A percentile compares a stretch with the other conserved stretches of the same genome.
phyloP scores from a whole-genome alignment of 2,888 invertebrate genomes.

The Automeris io region DNA sequence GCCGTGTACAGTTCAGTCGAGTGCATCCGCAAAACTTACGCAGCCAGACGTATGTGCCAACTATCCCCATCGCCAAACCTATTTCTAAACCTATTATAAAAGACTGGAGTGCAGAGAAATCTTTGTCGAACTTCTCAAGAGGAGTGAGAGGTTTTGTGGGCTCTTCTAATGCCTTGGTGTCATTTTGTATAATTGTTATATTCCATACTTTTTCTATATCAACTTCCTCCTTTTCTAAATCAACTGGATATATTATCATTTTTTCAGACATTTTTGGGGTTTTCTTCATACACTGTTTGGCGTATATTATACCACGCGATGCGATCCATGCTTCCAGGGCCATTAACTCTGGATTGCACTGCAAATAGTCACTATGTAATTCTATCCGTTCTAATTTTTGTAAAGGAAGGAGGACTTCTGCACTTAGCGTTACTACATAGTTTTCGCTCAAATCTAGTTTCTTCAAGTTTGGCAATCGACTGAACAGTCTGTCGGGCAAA shows the following conservation, averaged over 20 bases:
- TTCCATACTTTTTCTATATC: conserved; percentile 62
- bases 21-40: conserved; percentile 48
- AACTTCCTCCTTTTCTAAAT: conserved; percentile 47
- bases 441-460: conserved; percentile 79
- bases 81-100: conserved; percentile 61
- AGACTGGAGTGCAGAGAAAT: conserved; percentile 63
- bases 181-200: conserved; percentile 34
- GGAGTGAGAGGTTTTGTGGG: conserved; percentile 39
- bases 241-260: conserved; percentile 70
- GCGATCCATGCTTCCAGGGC: conserved; percentile 58
- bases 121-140: conserved; percentile 54
- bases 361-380: conserved; percentile 74
- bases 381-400: conserved; percentile 67
- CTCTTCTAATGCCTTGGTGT: conserved; percentile 20
- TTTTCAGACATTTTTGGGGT: conserved; percentile 73
- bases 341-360: conserved; percentile 68
- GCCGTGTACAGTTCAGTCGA: conserved; percentile 33
- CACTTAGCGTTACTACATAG: conserved; percentile 71
- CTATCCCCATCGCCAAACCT: conserved; percentile 59
- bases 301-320: conserved; percentile 53
- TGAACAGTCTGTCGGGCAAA: conserved; percentile 69
- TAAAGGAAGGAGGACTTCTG: conserved; percentile 64
- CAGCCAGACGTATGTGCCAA: conserved; percentile 64
- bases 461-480: conserved; percentile 71
- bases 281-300: conserved; percentile 60